Evolutionary conservation across 1,140 invertebrate species (phyloP).

Genomic region (Sweltsa coloradensis): DNA sequence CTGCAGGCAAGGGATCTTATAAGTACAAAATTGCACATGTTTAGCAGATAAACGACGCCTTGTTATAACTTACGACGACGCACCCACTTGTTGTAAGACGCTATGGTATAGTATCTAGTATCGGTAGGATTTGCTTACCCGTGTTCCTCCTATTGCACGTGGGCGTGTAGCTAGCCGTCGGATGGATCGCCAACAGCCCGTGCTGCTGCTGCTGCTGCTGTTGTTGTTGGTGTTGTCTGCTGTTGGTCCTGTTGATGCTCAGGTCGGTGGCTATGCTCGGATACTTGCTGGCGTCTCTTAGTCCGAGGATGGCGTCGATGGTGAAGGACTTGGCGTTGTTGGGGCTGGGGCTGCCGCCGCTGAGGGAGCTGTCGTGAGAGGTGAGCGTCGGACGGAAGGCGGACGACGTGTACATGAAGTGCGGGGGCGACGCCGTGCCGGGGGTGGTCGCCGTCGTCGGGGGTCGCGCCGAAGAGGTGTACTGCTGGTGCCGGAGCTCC

Average conservation of each 20-base stretch:
- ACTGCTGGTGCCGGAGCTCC: conserved; percentile 6
- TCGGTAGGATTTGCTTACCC: neutral
- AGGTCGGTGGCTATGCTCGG: neutral
- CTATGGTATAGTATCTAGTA: too few species aligned
- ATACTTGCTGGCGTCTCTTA: conserved; percentile 28
- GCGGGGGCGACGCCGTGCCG: neutral
- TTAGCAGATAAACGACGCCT: too few species aligned
- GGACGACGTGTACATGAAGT: neutral
- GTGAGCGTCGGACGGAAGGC: too few species aligned
- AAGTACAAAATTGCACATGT: too few species aligned
- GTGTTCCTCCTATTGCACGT: neutral
- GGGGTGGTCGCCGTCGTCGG: too few species aligned
- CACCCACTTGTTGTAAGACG: too few species aligned
- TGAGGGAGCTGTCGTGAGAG: too few species aligned
- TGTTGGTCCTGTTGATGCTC: neutral
- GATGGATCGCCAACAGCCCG: too few species aligned
- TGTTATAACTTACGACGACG: too few species aligned
- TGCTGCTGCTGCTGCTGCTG: too few species aligned
- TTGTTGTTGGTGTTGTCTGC: neutral
- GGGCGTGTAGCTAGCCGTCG: neutral
- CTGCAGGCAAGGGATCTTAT: too few species aligned
- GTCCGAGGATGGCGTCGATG: conserved; percentile 66
- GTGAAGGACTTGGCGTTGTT: conserved; percentile 50
- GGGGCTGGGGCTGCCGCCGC: neutral
- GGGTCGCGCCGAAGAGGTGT: neutral